phyloP scores from a whole-genome alignment of 2,113 vertebrate genomes.

The Bubalus kerabau region DNA sequence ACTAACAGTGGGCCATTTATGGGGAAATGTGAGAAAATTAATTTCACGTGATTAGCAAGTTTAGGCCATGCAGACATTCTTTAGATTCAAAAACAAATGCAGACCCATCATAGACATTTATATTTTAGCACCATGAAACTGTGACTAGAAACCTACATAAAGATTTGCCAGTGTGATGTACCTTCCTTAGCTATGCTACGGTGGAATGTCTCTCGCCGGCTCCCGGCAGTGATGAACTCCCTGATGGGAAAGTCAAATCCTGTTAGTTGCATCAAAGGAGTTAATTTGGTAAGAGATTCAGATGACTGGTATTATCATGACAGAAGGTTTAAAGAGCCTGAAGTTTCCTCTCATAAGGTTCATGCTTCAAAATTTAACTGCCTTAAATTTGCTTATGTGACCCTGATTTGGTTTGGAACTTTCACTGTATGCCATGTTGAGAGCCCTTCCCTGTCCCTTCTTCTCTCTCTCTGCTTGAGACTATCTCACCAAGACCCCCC shows the following conservation, averaged over 20 bases:
- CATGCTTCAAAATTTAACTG: too few species aligned
- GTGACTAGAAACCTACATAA: constrained; percentile 25
- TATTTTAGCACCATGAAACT: background rate
- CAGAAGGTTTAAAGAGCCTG: constrained; percentile 50
- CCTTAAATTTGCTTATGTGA: background rate
- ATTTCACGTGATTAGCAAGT: background rate
- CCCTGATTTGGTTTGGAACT: background rate
- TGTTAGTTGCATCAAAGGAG: constrained; percentile 34
- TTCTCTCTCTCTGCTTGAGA: background rate
- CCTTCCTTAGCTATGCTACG: too few species aligned
- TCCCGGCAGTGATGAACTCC: background rate
- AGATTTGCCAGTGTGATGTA: background rate
- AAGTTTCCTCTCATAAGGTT: background rate
- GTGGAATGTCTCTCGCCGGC: too few species aligned
- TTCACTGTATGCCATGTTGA: background rate
- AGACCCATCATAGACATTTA: background rate
- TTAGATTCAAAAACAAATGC: background rate
- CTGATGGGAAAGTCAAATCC: background rate
- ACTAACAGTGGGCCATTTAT: background rate
- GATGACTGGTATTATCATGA: constrained; percentile 23
- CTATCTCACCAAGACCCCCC: background rate
- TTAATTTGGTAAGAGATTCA: background rate
- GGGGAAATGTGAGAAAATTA: background rate
- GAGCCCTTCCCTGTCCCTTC: too few species aligned
- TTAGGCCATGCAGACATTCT: background rate